These are phyloP conservation scores for Coracias cyanogaster DNA, from an alignment of 2,797 vertebrate species.

Conservation along the genomic window DNA sequence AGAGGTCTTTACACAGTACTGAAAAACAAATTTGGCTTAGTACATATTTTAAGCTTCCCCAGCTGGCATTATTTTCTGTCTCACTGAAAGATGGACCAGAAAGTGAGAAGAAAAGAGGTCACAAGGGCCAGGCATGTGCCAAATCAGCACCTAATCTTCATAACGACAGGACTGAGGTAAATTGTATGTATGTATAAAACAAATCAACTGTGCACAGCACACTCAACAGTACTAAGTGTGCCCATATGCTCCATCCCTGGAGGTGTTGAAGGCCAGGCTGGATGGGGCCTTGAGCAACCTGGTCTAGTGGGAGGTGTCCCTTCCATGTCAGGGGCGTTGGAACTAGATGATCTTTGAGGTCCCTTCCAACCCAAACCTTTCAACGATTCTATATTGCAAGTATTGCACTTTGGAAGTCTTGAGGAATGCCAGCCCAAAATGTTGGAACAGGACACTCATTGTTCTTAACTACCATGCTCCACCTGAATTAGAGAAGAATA, in stretches of 20 bases:
- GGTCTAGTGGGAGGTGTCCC: too few relatives aligned
- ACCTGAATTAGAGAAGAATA: neutral
- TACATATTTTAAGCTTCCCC: neutral
- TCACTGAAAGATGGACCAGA: neutral
- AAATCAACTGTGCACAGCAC: neutral
- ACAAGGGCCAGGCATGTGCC: neutral
- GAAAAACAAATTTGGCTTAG: neutral
- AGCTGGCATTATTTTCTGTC: neutral
- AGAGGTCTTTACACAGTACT: neutral
- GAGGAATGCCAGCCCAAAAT: neutral
- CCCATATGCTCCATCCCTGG: neutral
- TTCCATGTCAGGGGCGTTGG: too few relatives aligned
- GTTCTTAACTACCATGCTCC: neutral
- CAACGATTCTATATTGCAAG: neutral
- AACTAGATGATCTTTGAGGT: too few relatives aligned
- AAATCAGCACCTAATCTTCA: neutral
- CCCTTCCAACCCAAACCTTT: too few relatives aligned
- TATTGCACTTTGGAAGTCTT: slow-evolving; percentile 9
- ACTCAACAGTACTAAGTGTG: neutral
- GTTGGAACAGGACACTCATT: neutral
- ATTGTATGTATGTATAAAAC: neutral
- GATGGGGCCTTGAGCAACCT: too few relatives aligned
- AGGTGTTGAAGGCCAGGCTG: too few relatives aligned
- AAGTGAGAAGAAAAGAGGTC: neutral
- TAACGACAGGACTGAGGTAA: neutral